A percentile compares a stretch with the other conserved stretches of the same genome.
phyloP scores from a whole-genome alignment of 1,140 invertebrate genomes.

The Conus ventricosus region DNA sequence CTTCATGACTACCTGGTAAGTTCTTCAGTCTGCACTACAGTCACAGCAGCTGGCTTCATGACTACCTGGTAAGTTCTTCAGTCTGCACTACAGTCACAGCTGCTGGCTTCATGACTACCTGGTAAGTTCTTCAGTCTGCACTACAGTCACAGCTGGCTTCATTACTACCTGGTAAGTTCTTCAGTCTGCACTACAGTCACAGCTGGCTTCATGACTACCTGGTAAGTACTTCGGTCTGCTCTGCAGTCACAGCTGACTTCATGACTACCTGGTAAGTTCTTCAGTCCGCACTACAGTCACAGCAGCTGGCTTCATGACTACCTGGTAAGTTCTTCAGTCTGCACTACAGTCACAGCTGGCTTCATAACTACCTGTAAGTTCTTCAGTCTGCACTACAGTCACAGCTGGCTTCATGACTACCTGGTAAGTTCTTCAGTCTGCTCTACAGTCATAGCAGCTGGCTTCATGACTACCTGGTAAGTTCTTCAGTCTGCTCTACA shows the following conservation, averaged over 20 bases:
- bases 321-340: conserved; percentile 55
- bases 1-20: conserved; percentile 69
- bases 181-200: background rate
- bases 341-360: conserved; percentile 49
- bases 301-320: conserved; percentile 68
- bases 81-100: no score
- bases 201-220: conserved; percentile 63
- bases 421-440: conserved; percentile 55
- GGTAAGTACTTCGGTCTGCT: conserved; percentile 40
- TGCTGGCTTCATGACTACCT: no score
- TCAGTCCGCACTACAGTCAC: conserved; percentile 64
- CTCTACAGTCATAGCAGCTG: no score
- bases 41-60: conserved; percentile 64
- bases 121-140: no score
- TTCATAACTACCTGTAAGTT: conserved; percentile 67
- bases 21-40: background rate
- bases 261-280: no score
- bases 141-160: conserved; percentile 57
- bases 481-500: no score
- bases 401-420: conserved; percentile 69
- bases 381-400: background rate
- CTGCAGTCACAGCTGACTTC: conserved; percentile 69
- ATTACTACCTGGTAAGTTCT: conserved; percentile 66
- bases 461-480: no score
- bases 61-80: conserved; percentile 63